A percentile compares a stretch with the other conserved stretches of the same genome.
phyloP scores from a whole-genome alignment of 2,797 vertebrate species.

The Otus scops region DNA sequence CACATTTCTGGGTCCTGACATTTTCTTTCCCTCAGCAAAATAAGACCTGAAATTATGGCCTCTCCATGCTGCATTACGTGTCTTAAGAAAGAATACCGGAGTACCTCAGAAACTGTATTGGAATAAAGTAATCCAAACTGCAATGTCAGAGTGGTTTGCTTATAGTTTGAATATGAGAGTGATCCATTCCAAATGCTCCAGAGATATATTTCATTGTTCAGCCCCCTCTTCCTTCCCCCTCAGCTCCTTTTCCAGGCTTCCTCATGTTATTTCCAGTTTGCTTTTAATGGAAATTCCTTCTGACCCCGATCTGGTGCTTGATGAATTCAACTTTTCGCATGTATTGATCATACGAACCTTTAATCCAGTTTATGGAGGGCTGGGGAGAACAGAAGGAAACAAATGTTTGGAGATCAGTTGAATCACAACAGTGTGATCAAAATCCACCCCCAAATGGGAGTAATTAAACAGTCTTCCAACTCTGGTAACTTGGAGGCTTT shows the following conservation, averaged over 20 bases:
- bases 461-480: neutral
- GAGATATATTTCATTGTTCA: neutral
- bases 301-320: neutral
- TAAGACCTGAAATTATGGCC: neutral
- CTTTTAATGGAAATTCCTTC: conserved; percentile 51
- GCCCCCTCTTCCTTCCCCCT: neutral
- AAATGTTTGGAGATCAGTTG: neutral
- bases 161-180: neutral
- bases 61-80: neutral
- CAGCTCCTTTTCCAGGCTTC: neutral
- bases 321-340: neutral
- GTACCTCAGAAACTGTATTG: neutral
- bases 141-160: neutral
- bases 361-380: conserved; percentile 7
- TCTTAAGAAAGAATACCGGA: neutral
- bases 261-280: conserved; percentile 10
- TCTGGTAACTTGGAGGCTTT: neutral
- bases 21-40: neutral
- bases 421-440: neutral
- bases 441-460: neutral
- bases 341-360: neutral
- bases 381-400: neutral
- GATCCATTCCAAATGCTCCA: neutral
- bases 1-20: neutral
- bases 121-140: neutral